phyloP scores from a whole-genome alignment of 2,888 invertebrate genomes.

The Micoletzkya japonica region DNA sequence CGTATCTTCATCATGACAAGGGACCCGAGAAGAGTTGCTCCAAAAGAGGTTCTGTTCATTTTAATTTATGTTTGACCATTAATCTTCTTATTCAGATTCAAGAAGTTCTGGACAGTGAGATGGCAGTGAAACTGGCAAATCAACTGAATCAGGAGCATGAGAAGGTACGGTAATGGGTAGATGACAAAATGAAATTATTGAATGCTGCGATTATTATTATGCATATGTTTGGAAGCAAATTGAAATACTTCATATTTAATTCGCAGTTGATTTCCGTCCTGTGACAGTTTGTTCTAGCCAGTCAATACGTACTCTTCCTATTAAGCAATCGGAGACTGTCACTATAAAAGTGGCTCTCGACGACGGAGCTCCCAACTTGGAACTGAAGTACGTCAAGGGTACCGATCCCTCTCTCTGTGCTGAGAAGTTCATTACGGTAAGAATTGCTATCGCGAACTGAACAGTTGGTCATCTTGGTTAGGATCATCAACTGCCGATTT shows the following conservation, averaged over 20 bases:
- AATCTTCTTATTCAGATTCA: constrained; percentile 64
- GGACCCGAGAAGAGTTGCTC: constrained; percentile 75
- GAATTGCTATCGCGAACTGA: not conserved
- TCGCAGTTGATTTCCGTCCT: no score
- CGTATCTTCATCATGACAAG: constrained; percentile 82
- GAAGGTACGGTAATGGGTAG: constrained; percentile 2
- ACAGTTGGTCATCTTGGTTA: constrained; percentile 25
- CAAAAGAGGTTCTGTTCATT: constrained; percentile 45
- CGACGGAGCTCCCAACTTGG: constrained; percentile 47
- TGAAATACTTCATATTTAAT: no score
- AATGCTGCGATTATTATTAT: not conserved
- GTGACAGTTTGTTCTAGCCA: no score
- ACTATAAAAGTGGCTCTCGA: constrained; percentile 58
- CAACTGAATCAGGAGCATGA: constrained; percentile 32
- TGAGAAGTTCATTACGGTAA: constrained; percentile 49
- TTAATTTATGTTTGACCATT: not conserved
- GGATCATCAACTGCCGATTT: constrained; percentile 48
- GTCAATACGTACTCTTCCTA: no score
- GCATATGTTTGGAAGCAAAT: no score
- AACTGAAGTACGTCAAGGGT: constrained; percentile 53
- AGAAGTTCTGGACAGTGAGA: constrained; percentile 76
- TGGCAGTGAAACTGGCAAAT: constrained; percentile 67
- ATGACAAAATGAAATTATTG: not conserved
- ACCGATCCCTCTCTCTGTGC: constrained; percentile 53
- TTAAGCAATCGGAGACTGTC: constrained; percentile 36